phyloP scores from a whole-genome alignment of 2,888 invertebrate species.

The Dynastes grantii region DNA sequence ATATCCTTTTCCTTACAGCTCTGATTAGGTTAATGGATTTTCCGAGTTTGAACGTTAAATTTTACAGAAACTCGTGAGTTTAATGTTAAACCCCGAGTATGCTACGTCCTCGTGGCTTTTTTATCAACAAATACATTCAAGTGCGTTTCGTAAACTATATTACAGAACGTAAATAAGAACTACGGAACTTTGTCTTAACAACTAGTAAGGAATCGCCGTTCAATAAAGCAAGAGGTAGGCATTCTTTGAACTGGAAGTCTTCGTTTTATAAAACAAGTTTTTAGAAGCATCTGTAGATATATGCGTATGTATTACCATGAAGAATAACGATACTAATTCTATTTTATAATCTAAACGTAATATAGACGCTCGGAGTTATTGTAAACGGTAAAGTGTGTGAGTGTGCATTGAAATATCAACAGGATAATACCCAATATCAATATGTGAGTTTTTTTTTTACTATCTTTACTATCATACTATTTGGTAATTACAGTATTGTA shows the following conservation, averaged over 20 bases:
- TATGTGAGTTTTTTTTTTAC: neutral
- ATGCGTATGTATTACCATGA: neutral
- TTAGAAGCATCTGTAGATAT: neutral
- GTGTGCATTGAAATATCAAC: neutral
- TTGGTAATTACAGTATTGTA: neutral
- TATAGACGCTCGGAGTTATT: neutral
- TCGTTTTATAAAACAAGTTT: neutral
- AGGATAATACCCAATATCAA: neutral
- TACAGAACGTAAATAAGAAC: neutral
- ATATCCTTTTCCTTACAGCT: neutral
- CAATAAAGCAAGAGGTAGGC: neutral
- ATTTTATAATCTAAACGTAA: neutral
- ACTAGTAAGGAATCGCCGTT: neutral
- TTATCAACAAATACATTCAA: neutral
- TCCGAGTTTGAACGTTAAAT: neutral
- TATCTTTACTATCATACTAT: neutral
- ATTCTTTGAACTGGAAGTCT: neutral
- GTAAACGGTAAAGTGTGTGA: neutral
- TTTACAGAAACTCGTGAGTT: neutral
- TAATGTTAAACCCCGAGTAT: neutral
- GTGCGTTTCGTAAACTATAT: neutral
- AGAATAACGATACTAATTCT: neutral
- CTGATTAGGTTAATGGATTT: neutral
- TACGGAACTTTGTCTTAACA: neutral
- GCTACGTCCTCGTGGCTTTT: neutral